Evolutionary conservation across 2,113 vertebrate species (phyloP).

Genomic region (Papio anubis): DNA sequence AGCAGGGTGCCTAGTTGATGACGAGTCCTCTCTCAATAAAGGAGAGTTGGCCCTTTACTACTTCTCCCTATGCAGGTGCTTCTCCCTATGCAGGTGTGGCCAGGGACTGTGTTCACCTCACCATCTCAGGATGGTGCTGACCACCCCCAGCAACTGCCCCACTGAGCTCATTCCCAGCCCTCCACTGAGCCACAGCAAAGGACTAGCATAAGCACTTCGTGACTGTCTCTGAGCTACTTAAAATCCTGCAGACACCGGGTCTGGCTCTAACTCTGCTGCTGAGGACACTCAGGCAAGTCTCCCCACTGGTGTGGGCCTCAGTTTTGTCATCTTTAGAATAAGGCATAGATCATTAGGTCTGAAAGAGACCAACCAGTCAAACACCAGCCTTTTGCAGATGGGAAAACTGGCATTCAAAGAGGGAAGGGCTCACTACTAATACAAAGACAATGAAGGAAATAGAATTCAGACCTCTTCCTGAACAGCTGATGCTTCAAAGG

Average conservation of each 20-base stretch:
- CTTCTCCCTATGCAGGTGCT: not conserved
- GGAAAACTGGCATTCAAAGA: not conserved
- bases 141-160: rapidly evolving
- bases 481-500: not conserved
- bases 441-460: not conserved
- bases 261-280: not conserved
- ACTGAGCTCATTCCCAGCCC: not conserved
- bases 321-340: not conserved
- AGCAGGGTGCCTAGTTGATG: not conserved
- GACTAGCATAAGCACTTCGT: rapidly evolving
- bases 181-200: not conserved
- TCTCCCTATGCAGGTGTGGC: too few species aligned
- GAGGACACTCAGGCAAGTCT: not conserved
- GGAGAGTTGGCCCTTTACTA: not conserved
- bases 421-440: rapidly evolving
- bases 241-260: not conserved
- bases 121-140: rapidly evolving
- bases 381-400: not conserved
- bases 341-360: not conserved
- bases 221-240: not conserved
- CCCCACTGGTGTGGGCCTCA: not conserved
- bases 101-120: rapidly evolving
- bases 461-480: not conserved
- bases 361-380: not conserved
- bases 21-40: not conserved